Conservation (phyloP, 2,113 vertebrate species). For the Phylloscopus whistleri region DNA sequence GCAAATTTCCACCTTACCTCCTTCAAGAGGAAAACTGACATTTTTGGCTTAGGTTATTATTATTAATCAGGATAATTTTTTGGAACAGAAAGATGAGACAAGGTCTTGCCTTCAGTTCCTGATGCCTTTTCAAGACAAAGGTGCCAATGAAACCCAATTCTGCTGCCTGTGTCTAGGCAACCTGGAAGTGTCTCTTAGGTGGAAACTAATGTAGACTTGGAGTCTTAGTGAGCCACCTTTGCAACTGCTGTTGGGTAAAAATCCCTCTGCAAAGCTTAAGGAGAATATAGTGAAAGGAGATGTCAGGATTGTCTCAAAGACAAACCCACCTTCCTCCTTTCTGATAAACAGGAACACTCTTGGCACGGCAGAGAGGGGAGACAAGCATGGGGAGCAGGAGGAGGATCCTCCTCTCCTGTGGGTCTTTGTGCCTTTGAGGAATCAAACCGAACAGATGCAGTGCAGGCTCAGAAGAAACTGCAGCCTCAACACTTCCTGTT, state of each 20-base stretch:
- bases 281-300: neutral
- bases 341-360: accelerated
- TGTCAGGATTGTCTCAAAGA: neutral
- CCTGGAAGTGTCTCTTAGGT: accelerated
- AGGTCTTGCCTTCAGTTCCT: neutral
- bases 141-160: neutral
- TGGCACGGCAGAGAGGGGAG: neutral
- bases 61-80: neutral
- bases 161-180: neutral
- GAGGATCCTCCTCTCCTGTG: neutral
- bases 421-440: neutral
- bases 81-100: neutral
- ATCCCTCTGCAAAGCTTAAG: neutral
- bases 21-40: neutral
- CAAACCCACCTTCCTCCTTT: neutral
- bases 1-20: neutral
- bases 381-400: neutral
- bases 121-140: neutral
- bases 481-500: neutral
- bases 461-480: neutral
- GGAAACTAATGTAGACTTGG: neutral
- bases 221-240: neutral
- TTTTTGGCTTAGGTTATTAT: neutral
- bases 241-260: neutral
- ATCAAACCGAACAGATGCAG: neutral